These are phyloP conservation scores for Zonotrichia leucophrys DNA, from an alignment of 2,113 vertebrate species.

Conservation along the genomic window DNA sequence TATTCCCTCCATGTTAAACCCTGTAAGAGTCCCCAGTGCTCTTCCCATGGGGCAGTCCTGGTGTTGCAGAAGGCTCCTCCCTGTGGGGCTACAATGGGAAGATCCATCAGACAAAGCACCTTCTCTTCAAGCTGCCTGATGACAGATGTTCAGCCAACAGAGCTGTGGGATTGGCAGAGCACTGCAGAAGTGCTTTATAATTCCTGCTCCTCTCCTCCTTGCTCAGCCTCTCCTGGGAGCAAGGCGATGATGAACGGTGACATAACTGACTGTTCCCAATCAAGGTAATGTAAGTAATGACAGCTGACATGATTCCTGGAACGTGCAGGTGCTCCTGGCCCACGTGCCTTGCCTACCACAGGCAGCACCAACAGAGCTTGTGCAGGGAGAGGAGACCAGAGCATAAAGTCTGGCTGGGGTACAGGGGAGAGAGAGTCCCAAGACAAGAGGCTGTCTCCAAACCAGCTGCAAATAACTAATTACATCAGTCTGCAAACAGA, in stretches of 20 bases:
- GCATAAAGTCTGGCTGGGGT: neutral
- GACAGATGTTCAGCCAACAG: constrained; percentile 47
- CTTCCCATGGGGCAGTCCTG: neutral
- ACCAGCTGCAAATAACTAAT: neutral
- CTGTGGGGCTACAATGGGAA: constrained; percentile 9
- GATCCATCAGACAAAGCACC: constrained; percentile 57
- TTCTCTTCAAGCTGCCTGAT: constrained; percentile 56
- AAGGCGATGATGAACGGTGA: constrained; percentile 54
- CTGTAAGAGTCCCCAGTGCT: neutral
- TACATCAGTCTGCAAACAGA: neutral
- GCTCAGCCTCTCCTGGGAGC: constrained; percentile 47
- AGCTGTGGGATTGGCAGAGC: constrained; percentile 45
- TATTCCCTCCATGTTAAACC: neutral
- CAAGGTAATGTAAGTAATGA: constrained; percentile 70
- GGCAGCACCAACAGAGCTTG: neutral
- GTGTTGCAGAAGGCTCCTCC: constrained; percentile 11
- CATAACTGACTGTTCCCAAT: constrained; percentile 70
- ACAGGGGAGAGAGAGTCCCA: neutral
- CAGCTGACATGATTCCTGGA: constrained; percentile 70
- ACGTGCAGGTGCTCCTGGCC: neutral
- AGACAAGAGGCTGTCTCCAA: neutral
- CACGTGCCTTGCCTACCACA: neutral
- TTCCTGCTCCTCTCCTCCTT: constrained; percentile 62
- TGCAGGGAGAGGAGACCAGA: neutral
- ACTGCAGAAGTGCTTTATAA: constrained; percentile 56